Base-by-base conservation (phyloP, 2,797 vertebrate species). In the Remorina albescens region DNA sequence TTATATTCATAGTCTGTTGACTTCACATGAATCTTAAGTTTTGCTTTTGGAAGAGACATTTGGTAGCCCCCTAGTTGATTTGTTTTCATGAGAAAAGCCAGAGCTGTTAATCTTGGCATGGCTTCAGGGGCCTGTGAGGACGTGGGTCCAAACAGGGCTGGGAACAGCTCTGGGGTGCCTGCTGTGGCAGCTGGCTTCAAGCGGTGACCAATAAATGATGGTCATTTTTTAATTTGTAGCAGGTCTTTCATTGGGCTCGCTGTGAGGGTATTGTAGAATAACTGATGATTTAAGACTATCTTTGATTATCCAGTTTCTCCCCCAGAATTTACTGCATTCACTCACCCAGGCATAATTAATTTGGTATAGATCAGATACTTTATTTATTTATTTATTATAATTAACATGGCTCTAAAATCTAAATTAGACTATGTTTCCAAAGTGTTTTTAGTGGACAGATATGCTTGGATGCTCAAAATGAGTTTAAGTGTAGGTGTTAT, bases 311-410 rank as follows among this genome's bases (percentile, higher is more conserved):
- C 54, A 28, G 49, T 80, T 50, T 54, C 63, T 85, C 64, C 72
- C 74, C 66, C 57, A 81, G 72, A 67, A 77, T 86, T 82, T 65
- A 66, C 61, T 71, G 39, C 74, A 81, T 79, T 65, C 65, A 80
- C 49, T 89, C 63, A 80, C 61, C 71, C 39, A 15, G 78, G 56
- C 57, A 47, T 90, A 88, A 91, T 92, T 90, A 67, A 91, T 91
- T 88, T 88, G 64, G 56, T 86, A 72, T 81, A 87, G 82, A 86
- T 86, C 84, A 80, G 72, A 81, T 83, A 71, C 42, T 53, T 74
- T 69, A 57, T 71, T 11, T 67, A 21, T 54, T 42, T 50, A 19
- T 16, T 8, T 9, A 42, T 70, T 62, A 30, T 67, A 84, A 86
- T 86, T 74, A 82, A 81, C 71, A 55, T 67, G 55, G 56, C 46